These are phyloP conservation scores for Manis crassicaudata DNA, from an alignment of 2,797 vertebrate species.

Conservation along the genomic window DNA sequence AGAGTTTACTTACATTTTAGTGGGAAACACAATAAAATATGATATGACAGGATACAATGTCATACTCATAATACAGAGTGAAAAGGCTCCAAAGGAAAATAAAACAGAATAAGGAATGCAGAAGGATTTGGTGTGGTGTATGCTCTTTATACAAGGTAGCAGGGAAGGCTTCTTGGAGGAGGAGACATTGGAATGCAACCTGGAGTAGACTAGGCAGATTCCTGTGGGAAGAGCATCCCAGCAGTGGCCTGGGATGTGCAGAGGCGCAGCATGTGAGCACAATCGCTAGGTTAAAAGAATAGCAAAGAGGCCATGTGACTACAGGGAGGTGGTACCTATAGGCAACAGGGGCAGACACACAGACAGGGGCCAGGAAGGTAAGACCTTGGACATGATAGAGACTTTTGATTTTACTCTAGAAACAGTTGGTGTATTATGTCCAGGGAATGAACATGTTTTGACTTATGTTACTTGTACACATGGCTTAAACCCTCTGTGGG, in stretches of 20 bases:
- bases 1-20: neutral
- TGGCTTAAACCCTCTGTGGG: neutral
- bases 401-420: neutral
- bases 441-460: neutral
- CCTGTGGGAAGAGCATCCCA: neutral
- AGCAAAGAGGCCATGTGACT: neutral
- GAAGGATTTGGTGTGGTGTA: neutral
- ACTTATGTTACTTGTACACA: neutral
- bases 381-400: too few species aligned
- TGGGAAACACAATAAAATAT: neutral
- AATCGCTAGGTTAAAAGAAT: neutral
- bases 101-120: neutral
- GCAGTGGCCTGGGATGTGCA: neutral
- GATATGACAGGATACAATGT: neutral
- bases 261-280: neutral
- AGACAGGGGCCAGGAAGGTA: neutral
- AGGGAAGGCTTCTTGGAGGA: neutral
- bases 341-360: neutral
- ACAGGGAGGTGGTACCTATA: fast-evolving
- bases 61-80: neutral
- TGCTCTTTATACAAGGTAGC: neutral
- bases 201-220: neutral
- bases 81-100: neutral
- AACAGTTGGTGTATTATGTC: neutral
- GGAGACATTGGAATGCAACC: neutral